Percentiles rank a stretch among this genome's conserved stretches.
Conservation (phyloP, 2,888 invertebrate genomes). For the Neoaliturus tenellus region DNA sequence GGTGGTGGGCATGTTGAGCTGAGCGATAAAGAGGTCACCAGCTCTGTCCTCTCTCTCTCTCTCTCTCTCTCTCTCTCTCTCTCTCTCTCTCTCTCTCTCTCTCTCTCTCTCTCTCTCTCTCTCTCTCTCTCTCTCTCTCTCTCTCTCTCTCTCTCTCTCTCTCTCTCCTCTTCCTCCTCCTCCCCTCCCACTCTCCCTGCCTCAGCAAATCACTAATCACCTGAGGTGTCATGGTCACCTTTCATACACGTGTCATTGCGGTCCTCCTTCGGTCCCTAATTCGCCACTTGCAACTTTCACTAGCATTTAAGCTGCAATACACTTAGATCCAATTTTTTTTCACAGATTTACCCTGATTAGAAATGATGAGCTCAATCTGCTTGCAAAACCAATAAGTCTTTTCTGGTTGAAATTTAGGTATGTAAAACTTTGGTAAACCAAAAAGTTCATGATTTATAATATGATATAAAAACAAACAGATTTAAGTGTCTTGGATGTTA, state of each 20-base stretch:
- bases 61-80: slow-evolving; percentile 11
- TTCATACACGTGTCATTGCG: slow-evolving; percentile 8
- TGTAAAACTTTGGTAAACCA: too few species aligned
- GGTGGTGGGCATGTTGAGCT: neutral
- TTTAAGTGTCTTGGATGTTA: too few species aligned
- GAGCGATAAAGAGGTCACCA: neutral
- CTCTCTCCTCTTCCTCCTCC: neutral
- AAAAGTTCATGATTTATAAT: too few species aligned
- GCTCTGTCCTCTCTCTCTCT: neutral
- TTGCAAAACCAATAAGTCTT: too few species aligned
- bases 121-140: neutral
- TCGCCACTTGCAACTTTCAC: slow-evolving; percentile 15
- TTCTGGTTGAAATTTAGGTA: too few species aligned
- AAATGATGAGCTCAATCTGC: too few species aligned
- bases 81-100: slow-evolving; percentile 3
- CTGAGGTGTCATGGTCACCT: slow-evolving; percentile 13
- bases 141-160: neutral
- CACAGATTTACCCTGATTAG: too few species aligned
- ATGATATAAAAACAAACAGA: too few species aligned
- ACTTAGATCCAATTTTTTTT: neutral
- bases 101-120: neutral
- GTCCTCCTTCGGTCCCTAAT: slow-evolving; percentile 1
- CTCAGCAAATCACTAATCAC: neutral
- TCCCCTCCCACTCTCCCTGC: neutral
- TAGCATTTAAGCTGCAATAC: neutral